Base-by-base conservation (phyloP, 2,797 vertebrate genomes). In the Strix occidentalis region DNA sequence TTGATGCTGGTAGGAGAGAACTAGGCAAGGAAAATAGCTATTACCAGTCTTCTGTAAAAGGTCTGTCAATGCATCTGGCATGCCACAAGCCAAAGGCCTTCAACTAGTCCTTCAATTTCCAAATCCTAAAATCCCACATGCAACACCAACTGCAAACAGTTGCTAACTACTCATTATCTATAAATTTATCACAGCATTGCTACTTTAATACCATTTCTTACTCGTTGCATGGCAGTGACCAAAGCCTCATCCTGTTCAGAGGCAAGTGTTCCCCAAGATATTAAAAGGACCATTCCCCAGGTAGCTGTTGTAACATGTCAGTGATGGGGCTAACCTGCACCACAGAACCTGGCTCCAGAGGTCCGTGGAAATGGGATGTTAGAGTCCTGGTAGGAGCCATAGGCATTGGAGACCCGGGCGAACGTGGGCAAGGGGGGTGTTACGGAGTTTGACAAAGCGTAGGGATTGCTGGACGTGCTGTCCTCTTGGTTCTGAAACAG, bases 311-410 rank as follows among this genome's bases (percentile, higher is more conserved):
- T 33, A 82, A 65, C 0, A 0, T 18, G 74, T 26, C 63, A 94
- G 86, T 2, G 20, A 74, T 31, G 6, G 80, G 35, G 90, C 97
- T 94, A 54, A 99, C 99, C 98, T 98, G 99, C 99, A 87, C 99
- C 99, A 81, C 99, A 99, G 97, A 99, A 99, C 70, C 99, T 99
- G 51, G 99, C 99, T 43, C 99, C 99, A 1, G 99, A 99, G 11
- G 99, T 99, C 26, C 99, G 98, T 43, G 99, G 99, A 92, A 99
- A 99, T 0, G 99, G 99, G 96, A 99, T 99, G 96, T 99, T 99
- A 31, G 99, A 99, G 48, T 99, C 99, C 93, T 98, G 99, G 90
- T 99, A 99, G 21, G 99, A 99, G 26, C 99, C 99, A 9, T 99
- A 99, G 3, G 99, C 99, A 83, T 99, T 99, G 96, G 98, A 98